Percentiles rank a stretch among this genome's conserved stretches.
Evolutionary conservation across 2,797 vertebrate species (phyloP).

Genomic region (Florisuga fusca): DNA sequence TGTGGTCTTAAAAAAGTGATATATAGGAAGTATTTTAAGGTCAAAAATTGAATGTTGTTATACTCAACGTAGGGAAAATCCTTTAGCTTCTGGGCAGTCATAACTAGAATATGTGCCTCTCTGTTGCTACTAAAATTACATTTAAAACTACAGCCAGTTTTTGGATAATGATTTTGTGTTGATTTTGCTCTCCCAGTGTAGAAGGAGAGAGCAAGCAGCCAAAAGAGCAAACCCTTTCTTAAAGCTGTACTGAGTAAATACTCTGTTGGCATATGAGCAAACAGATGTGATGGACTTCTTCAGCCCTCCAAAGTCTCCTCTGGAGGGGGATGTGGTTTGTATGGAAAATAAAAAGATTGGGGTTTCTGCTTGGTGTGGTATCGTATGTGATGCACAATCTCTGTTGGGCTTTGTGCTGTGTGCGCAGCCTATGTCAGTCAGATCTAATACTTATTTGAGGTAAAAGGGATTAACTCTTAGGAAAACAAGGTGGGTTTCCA

Average conservation of each 20-base stretch:
- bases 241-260: background rate
- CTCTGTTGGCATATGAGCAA: background rate
- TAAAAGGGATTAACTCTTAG: background rate
- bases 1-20: background rate
- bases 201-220: conserved; percentile 16
- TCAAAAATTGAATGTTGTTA: background rate
- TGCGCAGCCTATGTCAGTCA: background rate
- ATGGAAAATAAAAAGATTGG: background rate
- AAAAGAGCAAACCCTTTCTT: conserved; percentile 40
- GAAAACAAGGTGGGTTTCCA: background rate
- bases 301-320: background rate
- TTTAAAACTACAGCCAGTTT: background rate
- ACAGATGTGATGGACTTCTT: background rate
- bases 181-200: conserved; percentile 31
- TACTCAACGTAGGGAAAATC: background rate
- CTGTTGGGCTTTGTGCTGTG: background rate
- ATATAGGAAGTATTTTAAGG: background rate
- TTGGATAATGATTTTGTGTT: background rate
- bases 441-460: background rate
- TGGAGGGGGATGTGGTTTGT: background rate
- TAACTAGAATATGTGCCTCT: background rate
- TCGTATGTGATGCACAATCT: background rate
- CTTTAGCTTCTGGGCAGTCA: background rate
- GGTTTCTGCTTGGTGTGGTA: background rate
- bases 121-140: conserved; percentile 16